Base-by-base conservation (phyloP, 2,113 vertebrate genomes). In the Scolopax mira region DNA sequence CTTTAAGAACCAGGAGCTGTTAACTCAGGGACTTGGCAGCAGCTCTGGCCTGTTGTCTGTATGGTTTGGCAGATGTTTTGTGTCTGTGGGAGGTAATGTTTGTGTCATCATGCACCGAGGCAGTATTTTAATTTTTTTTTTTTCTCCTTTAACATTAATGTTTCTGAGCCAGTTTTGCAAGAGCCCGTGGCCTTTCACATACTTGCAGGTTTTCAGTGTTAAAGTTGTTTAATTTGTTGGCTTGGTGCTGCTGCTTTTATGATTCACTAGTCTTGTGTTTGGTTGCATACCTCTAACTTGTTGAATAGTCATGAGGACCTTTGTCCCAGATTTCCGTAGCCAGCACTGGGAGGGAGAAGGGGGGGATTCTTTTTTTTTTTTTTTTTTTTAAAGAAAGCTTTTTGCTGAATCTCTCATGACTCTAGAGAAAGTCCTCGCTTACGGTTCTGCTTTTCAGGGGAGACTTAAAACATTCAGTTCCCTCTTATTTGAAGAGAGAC, bases 131-230 rank as follows among this genome's bases (percentile, higher is more conserved):
- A 18, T 54, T 52, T 42, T 84, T 84, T 54, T 54, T 8, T 15
- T 21, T 9, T 22, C 5, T 1, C 7, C 6, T 92, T 54, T 52
- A 60, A 48, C 79, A 48, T 81, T 57, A 82, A 74, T 60, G 72
- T 77, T 89, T 62, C 58, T 65, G 91, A 39, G 65, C 30, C 74
- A 93, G 79, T 98, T 98, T 97, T 58, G 5, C 79, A 97, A 98
- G 90, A 96, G 46, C 88, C 88, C 37, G 3, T 97, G 94, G n/a
- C 97, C 96, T 98, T 98, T 98, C 93, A 88, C 97, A 94, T 78
- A 96, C 86, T 97, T 96, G 52, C 78, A 96, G 94, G 93, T 96
- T 97, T 91, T 94, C 91, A n/a, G 71, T 87, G 73, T 94, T 94
- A 39, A 67, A 61, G 87, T 96, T 89, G 77, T 95, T 97, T 82